Evolutionary conservation across 1,140 invertebrate genomes (phyloP).

Genomic region (Euwallacea fornicatus): DNA sequence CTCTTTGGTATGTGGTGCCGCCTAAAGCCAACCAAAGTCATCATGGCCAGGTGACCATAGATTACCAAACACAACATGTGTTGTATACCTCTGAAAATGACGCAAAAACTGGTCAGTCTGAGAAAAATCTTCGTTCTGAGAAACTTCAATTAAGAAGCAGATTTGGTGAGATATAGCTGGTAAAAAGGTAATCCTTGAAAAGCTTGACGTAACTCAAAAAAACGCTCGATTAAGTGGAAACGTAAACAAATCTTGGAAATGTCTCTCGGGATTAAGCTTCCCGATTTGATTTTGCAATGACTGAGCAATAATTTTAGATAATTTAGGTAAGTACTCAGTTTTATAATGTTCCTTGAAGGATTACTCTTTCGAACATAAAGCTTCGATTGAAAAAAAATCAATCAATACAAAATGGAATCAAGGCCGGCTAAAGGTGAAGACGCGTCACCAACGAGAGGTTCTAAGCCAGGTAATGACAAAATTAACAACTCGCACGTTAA

Average conservation of each 20-base stretch:
- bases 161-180: background rate
- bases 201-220: background rate
- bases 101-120: too few relatives aligned
- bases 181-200: background rate
- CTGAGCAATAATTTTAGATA: background rate
- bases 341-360: too few relatives aligned
- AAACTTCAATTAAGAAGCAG: background rate
- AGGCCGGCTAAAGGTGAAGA: too few relatives aligned
- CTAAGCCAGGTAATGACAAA: too few relatives aligned
- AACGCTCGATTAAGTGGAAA: background rate
- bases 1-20: background rate
- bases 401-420: too few relatives aligned
- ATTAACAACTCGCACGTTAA: background rate
- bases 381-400: too few relatives aligned
- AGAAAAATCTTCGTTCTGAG: too few relatives aligned
- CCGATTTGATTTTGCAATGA: background rate
- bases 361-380: too few relatives aligned
- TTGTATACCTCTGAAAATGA: too few relatives aligned
- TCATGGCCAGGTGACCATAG: background rate
- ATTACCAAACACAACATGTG: too few relatives aligned
- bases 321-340: too few relatives aligned
- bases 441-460: too few relatives aligned
- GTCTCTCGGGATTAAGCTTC: background rate
- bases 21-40: conserved; percentile 3
- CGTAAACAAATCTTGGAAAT: conserved; percentile 4